Evolutionary conservation across 2,797 vertebrate species (phyloP), one percentile per base, ranked within the genome.

Genomic region (Aulostomus chinensis): DNA sequence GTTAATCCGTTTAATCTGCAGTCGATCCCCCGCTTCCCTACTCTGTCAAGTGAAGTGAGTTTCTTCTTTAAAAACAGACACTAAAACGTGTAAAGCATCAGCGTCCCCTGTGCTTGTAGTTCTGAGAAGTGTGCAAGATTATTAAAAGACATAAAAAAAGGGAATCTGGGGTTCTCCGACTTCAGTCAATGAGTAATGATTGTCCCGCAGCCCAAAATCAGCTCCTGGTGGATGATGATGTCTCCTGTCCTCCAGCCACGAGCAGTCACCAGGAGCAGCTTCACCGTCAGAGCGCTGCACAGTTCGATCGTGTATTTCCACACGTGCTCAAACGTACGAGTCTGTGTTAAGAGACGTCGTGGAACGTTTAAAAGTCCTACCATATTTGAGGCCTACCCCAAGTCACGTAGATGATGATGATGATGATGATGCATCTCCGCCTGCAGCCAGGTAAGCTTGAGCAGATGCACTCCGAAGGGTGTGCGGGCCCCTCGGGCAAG

Each of bases 71-170:
- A 85, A 88, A 86, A 77, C 67, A 59, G 57, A 85, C 40, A 75
- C 68, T 81, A 81, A 83, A 84, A 87, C 2, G 18, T 64, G 58
- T 58, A 73, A 77, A 86, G 80, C 64, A 68, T 77, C 51, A 18
- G 54, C 28, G 30, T 79, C 55, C 48, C 73, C 38, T 14, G 63
- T 88, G 86, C 34, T 74, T 54, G 17, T 56, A 53, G 45, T 73
- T 78, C 57, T 33, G 57, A 58, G 78, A 84, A 66, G 62, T 61
- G 80, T 53, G 67, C 52, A 56, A 76, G 50, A 58, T 63, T 42
- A 47, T 76, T 81, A 84, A 90, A 91, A 88, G 80, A 81, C 73
- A 82, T 84, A 81, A 85, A 83, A 84, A 76, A 75, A 87, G 58
- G 32, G 84, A 72, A 70, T 83, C 59, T 53, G 58, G 26, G 22